Conservation (phyloP, 2,888 invertebrate genomes). For the Cataglyphis rosenhaueri region DNA sequence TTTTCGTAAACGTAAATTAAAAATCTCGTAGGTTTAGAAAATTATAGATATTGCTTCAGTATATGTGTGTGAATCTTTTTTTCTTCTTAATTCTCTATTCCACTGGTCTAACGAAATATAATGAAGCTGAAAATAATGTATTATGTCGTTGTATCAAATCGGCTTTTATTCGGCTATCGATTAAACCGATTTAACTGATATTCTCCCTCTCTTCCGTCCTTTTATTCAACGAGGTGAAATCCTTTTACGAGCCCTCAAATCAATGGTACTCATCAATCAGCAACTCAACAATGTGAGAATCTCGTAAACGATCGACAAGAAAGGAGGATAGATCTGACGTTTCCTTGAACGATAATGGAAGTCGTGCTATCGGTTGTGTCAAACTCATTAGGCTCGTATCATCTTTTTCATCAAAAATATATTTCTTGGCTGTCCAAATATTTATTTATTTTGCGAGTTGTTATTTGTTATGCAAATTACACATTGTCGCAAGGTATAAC, state of each 20-base stretch:
- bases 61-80: not conserved
- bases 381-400: not conserved
- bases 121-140: slow-evolving; percentile 38
- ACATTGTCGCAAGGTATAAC: not conserved
- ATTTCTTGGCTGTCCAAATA: not conserved
- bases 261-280: slow-evolving; percentile 48
- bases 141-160: slow-evolving; percentile 43
- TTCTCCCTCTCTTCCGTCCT: not conserved
- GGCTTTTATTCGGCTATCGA: slow-evolving; percentile 32
- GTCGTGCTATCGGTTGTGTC: slow-evolving; percentile 31
- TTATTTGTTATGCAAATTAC: slow-evolving; percentile 34
- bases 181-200: slow-evolving; percentile 27
- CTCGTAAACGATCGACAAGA: slow-evolving; percentile 48
- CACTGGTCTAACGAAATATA: not conserved
- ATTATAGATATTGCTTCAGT: not conserved
- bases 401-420: not conserved
- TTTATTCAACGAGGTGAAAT: slow-evolving; percentile 11
- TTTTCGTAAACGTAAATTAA: not conserved
- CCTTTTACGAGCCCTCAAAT: slow-evolving; percentile 21
- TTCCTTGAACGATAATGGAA: slow-evolving; percentile 40
- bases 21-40: not conserved
- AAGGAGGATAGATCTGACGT: slow-evolving; percentile 37
- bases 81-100: not conserved
- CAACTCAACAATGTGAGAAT: slow-evolving; percentile 39
- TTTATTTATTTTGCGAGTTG: slow-evolving; percentile 8